Evolutionary conservation across 2,797 vertebrate species (phyloP), one percentile per base, ranked within the genome.

Genomic region (Pelobates cultripes): DNA sequence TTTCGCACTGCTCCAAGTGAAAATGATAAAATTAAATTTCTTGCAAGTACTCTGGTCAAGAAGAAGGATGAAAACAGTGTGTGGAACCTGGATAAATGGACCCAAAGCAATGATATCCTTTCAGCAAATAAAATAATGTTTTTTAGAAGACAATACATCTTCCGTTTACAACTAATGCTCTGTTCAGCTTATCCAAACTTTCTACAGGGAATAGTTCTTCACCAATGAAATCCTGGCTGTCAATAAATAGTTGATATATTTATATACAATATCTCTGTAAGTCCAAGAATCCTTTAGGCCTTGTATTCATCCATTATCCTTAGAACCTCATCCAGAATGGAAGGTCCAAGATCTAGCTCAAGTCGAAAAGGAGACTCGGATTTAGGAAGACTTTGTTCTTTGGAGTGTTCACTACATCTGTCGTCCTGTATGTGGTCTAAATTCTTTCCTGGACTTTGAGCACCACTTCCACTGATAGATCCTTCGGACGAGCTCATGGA

Each of bases 221-320:
- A 10, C 10, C 9, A 61, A 61, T 7, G 7, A 64, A n/a, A 64
- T 64, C 4, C 53, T 42, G 40, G 41, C n/a, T 43, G 60, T 70
- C 45, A 78, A 84, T 79, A 84, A 84, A 83, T 83, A 83, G 43
- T 74, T 78, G 17, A 43, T 7, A 60, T 44, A 42, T 66, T 15
- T 64, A 55, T 80, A 3, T 68, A 79, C 68, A 80, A 75, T n/a
- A 17, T 63, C 3, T 14, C 5, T 8, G 7, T 3, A 42, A 55
- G 10, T 55, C n/a, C 15, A 3, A 4, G 47, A 7, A 14, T 51
- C 57, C 45, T 14, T 28, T 53, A 84, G 53, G 70, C 84, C 88
- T 94, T 95, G 89, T 95, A 96, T 76, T 92, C 93, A 86, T 96
- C 95, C 95, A 96, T 96, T 88, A 96, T 96, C 17, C 91, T 88